phyloP scores from a whole-genome alignment of 2,797 vertebrate species.

The Artibeus jamaicensis region DNA sequence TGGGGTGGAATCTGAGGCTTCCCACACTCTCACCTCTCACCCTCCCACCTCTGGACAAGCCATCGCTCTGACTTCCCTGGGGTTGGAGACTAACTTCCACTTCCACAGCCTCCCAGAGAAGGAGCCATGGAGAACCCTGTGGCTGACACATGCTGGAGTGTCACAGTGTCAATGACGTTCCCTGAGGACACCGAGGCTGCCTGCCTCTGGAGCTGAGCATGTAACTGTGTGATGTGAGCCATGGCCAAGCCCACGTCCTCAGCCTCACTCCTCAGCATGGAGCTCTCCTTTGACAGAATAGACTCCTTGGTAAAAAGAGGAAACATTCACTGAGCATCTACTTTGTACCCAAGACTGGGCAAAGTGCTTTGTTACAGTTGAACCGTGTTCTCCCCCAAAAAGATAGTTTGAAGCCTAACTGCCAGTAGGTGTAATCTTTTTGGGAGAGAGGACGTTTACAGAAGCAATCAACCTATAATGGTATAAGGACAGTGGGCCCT shows the following conservation, averaged over 20 bases:
- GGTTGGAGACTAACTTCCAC: background rate
- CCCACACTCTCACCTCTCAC: background rate
- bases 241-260: background rate
- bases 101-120: background rate
- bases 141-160: background rate
- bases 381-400: background rate
- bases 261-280: background rate
- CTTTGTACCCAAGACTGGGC: background rate
- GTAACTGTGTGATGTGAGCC: background rate
- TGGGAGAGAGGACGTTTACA: background rate
- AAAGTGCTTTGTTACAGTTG: background rate
- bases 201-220: background rate
- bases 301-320: background rate
- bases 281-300: background rate
- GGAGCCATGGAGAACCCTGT: background rate
- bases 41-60: background rate
- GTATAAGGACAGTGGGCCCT: background rate
- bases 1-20: background rate
- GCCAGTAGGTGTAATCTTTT: background rate
- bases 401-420: background rate
- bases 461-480: background rate
- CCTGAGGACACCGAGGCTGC: background rate
- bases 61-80: background rate
- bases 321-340: background rate
- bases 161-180: slow-evolving; percentile 47